Conservation (phyloP, 2,888 invertebrate species). For the Epinotia nisella region DNA sequence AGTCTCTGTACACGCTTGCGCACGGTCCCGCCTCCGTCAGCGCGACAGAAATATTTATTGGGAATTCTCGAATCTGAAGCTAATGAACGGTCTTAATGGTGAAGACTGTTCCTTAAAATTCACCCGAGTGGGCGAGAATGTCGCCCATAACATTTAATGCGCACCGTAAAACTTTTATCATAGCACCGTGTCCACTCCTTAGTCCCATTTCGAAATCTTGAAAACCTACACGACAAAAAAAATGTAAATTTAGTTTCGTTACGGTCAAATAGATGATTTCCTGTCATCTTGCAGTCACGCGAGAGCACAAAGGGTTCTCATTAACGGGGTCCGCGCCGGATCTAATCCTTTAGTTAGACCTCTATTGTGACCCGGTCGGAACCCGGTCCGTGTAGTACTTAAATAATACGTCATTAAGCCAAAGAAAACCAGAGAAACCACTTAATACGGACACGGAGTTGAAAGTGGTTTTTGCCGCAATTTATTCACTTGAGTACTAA, state of each 20-base stretch:
- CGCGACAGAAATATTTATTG: too few species aligned
- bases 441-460: constrained; percentile 32
- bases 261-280: constrained; percentile 78
- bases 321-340: constrained; percentile 75
- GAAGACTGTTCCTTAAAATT: constrained; percentile 13
- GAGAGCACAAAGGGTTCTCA: constrained; percentile 74
- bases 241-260: constrained; percentile 73
- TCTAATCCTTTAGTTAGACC: constrained; percentile 82
- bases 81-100: too few species aligned
- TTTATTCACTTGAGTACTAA: constrained; percentile 22
- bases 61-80: too few species aligned
- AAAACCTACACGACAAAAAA: constrained; percentile 65
- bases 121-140: constrained; percentile 23
- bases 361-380: constrained; percentile 64
- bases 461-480: constrained; percentile 14
- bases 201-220: constrained; percentile 55
- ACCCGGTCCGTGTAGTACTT: constrained; percentile 23
- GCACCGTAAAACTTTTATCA: constrained; percentile 29
- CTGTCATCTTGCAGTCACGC: constrained; percentile 61
- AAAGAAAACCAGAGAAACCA: constrained; percentile 36
- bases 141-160: constrained; percentile 22
- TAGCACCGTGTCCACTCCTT: constrained; percentile 17
- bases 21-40: too few species aligned
- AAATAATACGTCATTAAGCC: constrained; percentile 41
- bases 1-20: too few species aligned